Base-by-base conservation (phyloP, 2,113 vertebrate genomes). In the Seriola rivoliana region DNA sequence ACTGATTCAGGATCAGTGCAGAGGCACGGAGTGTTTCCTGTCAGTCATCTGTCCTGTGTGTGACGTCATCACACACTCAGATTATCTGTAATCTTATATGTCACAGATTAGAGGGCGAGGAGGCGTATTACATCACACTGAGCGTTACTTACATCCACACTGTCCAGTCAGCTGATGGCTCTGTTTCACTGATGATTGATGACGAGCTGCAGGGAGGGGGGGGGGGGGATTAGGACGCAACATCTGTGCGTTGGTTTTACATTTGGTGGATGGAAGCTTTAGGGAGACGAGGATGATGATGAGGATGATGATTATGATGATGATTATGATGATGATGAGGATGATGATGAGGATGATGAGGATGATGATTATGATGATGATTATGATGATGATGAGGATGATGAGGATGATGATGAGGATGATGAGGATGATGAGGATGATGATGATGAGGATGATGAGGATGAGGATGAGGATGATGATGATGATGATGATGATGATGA, bases 41-140 rank as follows among this genome's bases (percentile, higher is more conserved):
- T 36, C 34, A 36, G 34, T 36, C 34, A 36, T 36, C 34, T 36
- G 34, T 36, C 34, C 1, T 42, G 40, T 42, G 40, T 42, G 40
- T 16, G 81, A 89, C 79, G 78, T 86, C 65, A 60, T 44, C 23
- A 10, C 46, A 40, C 81, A n/a, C 58, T 72, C 78, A 82, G 87
- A 90, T 90, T 85, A 92, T 88, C 89, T 85, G 80, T 88, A 88
- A 88, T 89, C 84, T 81, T 62, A 58, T 21, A 74, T 83, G 66
- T 80, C 10, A 29, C 80, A 83, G 85, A 88, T 89, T 86, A 86
- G 42, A 87, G 60, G 8, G 16, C 59, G 42, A 57, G 72, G 65
- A 73, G 77, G 75, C 23, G 55, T 65, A 71, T 90, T 83, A 85
- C 85, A 85, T 85, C 78, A 85, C 77, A 64, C 50, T 63, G 19